Base-by-base conservation (phyloP, 2,113 vertebrate genomes). In the Corapipo altera region DNA sequence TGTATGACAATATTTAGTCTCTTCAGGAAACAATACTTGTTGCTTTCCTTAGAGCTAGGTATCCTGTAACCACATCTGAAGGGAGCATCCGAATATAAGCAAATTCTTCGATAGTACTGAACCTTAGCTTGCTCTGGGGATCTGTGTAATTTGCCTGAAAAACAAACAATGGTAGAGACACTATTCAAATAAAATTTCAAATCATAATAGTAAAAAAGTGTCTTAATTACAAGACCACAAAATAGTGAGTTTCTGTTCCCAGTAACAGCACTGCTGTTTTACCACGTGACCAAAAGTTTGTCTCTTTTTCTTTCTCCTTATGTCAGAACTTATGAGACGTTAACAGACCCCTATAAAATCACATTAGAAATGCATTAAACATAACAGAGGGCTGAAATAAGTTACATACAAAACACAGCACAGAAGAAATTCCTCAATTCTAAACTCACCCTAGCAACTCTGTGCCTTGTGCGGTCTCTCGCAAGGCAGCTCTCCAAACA, bases 101-200 rank as follows among this genome's bases (percentile, higher is more conserved):
- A 96, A 99, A 99, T 97, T 99, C 99, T 82, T 99, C 99, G 0
- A 98, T 98, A 30, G 98, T 99, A 75, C 99, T 99, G 96, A 99
- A 99, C 52, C 99, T 98, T 55, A 99, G 98, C 96, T 99, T 99
- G 90, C 99, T 99, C 97, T 99, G 99, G 43, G 99, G 99, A 96
- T 99, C 99, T 28, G 99, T 99, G 96, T 99, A 99, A 97, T 98
- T 99, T 85, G 99, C 99, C 99, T 99, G 90, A 30, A 92, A 96
- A 89, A 93, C 44, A 97, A 95, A 92, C 26, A 77, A 55, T 21
- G 58, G 89, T 23, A 80, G 77, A 79, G 57, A 80, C 35, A 52
- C 5, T 12, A 67, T 39, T 95, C 13, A 95, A 41, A 85, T 24
- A 94, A 89, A 39, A 83, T 49, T 28, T 91, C 3, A 7, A 86